Base-by-base conservation (phyloP, 92 coral and sea anemone species). In the Actinostola sp. region DNA sequence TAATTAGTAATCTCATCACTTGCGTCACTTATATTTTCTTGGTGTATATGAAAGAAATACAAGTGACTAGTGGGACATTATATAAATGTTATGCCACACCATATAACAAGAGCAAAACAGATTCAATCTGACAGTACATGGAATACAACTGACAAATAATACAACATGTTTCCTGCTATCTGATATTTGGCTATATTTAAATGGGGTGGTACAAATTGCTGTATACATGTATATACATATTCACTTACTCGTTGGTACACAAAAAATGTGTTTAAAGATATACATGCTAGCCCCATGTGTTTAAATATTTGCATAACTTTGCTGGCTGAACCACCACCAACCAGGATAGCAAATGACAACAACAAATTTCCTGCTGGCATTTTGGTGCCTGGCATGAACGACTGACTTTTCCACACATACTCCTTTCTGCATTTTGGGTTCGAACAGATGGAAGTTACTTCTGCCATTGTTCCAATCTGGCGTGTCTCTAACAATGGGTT, bases 231-330 rank as follows among this genome's bases (percentile, higher is more conserved):
- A 34, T 5, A 34, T 5, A 29, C 23, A 20, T 2, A 41, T 64
- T 30, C 31, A 64, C 78, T 68, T 44, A 67, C 77, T 21, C 60
- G 66, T 63, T 82, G 88, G 73, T 82, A 73, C 57, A 50, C 34
- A 54, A 82, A 82, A 49, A 73, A 82, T 39, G 82, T 75, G 2
- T 33, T 4, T 65, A 79, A 59, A 1, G 78, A 73, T 28, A 82
- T 74, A 28, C 88, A 83, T 48, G 87, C 82, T 25, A 82, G 68
- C 23, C 82, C 82, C 87, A 82, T 75, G 62, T 82, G 87, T 25
- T 51, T 61, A 50, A 82, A 66, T 21, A 82, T 76, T 27, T 71
- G 72, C 7, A 71, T 10, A 13, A 71, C 59, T 63, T 79, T 79
- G 43, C 78, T 71, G 12, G 85, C 82, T 6, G 87, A 82, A 45